Conservation (phyloP, 2,797 vertebrate species). For the Aythya fuligula region DNA sequence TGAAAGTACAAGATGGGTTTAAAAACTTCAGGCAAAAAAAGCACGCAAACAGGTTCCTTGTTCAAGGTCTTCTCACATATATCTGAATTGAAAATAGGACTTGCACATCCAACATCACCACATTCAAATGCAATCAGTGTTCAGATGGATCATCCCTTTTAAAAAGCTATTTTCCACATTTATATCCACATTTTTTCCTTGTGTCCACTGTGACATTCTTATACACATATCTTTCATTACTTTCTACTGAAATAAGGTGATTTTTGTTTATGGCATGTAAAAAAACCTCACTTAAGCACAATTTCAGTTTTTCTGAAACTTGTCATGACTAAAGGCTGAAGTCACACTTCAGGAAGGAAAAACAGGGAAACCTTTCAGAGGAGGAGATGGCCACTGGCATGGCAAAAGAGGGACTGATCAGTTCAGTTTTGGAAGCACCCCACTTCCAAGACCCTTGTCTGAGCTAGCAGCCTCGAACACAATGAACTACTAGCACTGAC, state of each 20-base stretch:
- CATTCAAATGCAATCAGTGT: background rate
- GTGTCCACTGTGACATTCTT: background rate
- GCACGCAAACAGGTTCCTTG: background rate
- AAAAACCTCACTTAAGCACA: background rate
- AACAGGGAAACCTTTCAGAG: background rate
- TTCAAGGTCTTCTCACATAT: background rate
- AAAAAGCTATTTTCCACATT: background rate
- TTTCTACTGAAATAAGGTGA: background rate
- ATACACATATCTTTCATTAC: background rate
- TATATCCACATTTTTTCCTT: background rate
- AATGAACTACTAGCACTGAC: background rate
- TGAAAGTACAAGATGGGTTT: slow-evolving; percentile 67
- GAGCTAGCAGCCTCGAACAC: background rate
- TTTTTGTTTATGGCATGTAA: background rate
- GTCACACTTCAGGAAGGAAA: background rate
- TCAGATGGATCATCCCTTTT: background rate
- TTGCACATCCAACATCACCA: background rate
- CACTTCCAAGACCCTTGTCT: background rate
- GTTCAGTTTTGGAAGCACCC: background rate
- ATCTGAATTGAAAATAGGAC: background rate
- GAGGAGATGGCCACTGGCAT: background rate
- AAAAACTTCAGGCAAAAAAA: background rate
- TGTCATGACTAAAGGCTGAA: background rate
- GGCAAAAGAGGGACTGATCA: background rate
- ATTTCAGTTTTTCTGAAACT: background rate